Conservation (phyloP, 2,113 vertebrate species). For the Aldabrachelys gigantea region DNA sequence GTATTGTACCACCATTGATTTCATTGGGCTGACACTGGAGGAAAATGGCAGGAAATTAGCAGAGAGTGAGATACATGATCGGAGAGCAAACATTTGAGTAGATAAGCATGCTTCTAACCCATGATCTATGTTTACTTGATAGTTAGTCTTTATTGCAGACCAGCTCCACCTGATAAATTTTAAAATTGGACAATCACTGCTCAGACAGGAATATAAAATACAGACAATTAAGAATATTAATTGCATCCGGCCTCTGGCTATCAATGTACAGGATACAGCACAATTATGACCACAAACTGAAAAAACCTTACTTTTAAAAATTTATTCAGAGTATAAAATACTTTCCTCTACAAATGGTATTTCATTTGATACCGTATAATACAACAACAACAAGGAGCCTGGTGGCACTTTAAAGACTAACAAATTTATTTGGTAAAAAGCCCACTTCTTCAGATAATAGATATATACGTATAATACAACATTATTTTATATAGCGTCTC, state of each 20-base stretch:
- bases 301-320: not conserved
- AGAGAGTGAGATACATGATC: not conserved
- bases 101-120: not conserved
- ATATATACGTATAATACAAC: not conserved
- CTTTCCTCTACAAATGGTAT: not conserved
- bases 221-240: not conserved
- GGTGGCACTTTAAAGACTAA: no score
- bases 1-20: not conserved
- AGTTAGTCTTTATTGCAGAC: not conserved
- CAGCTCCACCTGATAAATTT: not conserved
- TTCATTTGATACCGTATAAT: not conserved
- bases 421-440: no score
- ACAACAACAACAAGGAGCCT: no score
- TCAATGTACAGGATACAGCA: not conserved
- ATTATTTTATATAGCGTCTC: not conserved
- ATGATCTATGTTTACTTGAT: not conserved
- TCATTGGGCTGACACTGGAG: not conserved
- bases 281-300: not conserved
- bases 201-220: not conserved
- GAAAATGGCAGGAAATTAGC: not conserved
- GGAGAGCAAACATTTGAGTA: not conserved
- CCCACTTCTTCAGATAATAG: no score
- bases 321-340: not conserved
- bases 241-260: not conserved
- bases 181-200: not conserved